Evolutionary conservation across 2,888 invertebrate genomes (phyloP).

Genomic region (Lasioglossum leucozonium): DNA sequence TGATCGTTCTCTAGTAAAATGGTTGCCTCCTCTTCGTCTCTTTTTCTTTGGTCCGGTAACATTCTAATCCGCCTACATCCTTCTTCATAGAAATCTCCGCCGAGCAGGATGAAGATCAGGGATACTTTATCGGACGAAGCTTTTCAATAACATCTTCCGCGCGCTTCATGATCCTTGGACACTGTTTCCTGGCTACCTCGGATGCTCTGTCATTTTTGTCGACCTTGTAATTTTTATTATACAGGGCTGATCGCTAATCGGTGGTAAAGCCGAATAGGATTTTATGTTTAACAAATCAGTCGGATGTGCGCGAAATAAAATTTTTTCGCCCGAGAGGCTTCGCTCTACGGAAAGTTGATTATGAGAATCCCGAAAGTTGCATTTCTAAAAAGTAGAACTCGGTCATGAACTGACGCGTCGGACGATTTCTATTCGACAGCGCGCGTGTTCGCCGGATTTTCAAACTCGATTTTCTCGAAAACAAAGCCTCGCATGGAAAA

Average conservation of each 20-base stretch:
- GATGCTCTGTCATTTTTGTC: neutral
- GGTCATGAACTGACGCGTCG: neutral
- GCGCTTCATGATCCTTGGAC: constrained; percentile 8
- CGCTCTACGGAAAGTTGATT: neutral
- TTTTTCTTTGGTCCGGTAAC: constrained; percentile 33
- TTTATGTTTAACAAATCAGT: neutral
- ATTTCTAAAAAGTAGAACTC: neutral
- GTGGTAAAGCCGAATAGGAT: too few species aligned
- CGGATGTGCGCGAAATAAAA: too few species aligned
- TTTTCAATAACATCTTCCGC: constrained; percentile 48
- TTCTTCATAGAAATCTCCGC: constrained; percentile 37
- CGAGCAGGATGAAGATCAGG: constrained; percentile 42
- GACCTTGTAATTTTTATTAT: neutral
- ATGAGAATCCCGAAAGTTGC: neutral
- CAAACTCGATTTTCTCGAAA: neutral
- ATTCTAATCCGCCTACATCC: constrained; percentile 65
- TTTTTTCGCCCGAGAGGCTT: neutral
- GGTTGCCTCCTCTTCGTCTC: constrained; percentile 17
- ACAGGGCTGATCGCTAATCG: neutral
- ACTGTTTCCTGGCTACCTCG: neutral
- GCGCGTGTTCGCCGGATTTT: neutral
- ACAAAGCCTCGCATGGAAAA: neutral
- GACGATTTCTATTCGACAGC: neutral
- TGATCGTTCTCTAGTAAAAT: constrained; percentile 55
- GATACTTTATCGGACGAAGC: constrained; percentile 29